phyloP scores from a whole-genome alignment of 2,113 vertebrate species.

The Galbula dea region DNA sequence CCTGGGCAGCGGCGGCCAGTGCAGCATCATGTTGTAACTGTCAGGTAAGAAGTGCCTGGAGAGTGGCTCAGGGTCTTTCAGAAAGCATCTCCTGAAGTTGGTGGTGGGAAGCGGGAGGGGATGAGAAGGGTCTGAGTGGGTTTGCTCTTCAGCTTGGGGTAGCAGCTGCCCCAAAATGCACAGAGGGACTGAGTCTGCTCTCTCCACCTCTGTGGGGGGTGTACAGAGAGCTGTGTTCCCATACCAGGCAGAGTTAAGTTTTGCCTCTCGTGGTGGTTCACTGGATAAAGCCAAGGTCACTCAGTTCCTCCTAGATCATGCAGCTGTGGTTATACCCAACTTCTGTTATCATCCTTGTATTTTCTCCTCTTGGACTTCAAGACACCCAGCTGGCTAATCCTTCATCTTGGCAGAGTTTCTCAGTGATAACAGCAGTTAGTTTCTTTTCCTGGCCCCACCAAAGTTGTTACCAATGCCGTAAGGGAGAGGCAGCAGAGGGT shows the following conservation, averaged over 20 bases:
- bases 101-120: background rate
- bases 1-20: constrained; percentile 73
- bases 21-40: constrained; percentile 84
- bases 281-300: background rate
- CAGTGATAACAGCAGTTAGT: background rate
- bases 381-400: background rate
- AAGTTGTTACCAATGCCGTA: background rate
- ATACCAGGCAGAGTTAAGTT: background rate
- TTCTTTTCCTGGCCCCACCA: background rate
- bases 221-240: background rate
- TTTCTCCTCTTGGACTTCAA: background rate
- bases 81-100: background rate
- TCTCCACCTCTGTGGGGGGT: fast-evolving
- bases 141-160: background rate
- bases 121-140: background rate
- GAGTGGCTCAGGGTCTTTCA: fast-evolving
- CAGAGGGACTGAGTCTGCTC: fast-evolving
- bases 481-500: background rate
- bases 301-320: background rate
- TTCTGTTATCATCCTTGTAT: background rate
- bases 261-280: background rate
- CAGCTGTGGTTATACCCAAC: background rate
- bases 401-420: background rate
- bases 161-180: background rate
- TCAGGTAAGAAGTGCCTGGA: constrained; percentile 73